phyloP scores from a whole-genome alignment of 2,797 vertebrate species.

The Epinephelus coioides region DNA sequence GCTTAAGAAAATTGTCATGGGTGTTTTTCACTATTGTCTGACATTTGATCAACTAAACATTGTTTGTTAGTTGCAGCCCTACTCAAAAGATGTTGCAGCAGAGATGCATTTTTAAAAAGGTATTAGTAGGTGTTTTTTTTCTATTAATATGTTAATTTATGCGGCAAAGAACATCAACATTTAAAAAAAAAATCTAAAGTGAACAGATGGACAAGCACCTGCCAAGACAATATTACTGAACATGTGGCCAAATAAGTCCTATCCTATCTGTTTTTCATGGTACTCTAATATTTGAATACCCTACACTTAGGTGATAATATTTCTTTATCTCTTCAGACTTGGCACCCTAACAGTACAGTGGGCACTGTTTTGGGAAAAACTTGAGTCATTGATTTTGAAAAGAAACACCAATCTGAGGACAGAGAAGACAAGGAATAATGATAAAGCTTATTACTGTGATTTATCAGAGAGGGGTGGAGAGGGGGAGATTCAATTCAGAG shows the following conservation, averaged over 20 bases:
- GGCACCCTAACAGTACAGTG: neutral
- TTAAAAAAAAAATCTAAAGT: neutral
- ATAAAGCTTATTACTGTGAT: slow-evolving; percentile 9
- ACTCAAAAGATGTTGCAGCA: neutral
- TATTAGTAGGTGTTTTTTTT: neutral
- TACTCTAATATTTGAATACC: neutral
- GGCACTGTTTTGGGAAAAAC: neutral
- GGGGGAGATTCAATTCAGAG: neutral
- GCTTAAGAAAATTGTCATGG: neutral
- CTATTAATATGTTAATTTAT: slow-evolving; percentile 16
- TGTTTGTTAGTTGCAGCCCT: neutral
- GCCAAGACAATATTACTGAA: neutral
- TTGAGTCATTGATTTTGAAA: slow-evolving; percentile 5
- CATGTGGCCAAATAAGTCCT: neutral
- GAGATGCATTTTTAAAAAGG: neutral
- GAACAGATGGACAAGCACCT: neutral
- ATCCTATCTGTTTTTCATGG: neutral
- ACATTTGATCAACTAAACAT: neutral
- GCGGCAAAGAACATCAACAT: slow-evolving; percentile 3
- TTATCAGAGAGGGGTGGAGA: slow-evolving; percentile 1
- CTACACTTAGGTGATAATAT: neutral
- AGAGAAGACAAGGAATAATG: slow-evolving; percentile 17
- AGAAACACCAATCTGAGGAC: slow-evolving; percentile 13
- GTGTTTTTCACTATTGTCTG: neutral
- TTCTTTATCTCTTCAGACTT: neutral